A percentile compares a stretch with the other conserved stretches of the same genome.
These are phyloP conservation scores for Antidorcas marsupialis DNA, from an alignment of 2,113 vertebrate species.

Conservation along the genomic window DNA sequence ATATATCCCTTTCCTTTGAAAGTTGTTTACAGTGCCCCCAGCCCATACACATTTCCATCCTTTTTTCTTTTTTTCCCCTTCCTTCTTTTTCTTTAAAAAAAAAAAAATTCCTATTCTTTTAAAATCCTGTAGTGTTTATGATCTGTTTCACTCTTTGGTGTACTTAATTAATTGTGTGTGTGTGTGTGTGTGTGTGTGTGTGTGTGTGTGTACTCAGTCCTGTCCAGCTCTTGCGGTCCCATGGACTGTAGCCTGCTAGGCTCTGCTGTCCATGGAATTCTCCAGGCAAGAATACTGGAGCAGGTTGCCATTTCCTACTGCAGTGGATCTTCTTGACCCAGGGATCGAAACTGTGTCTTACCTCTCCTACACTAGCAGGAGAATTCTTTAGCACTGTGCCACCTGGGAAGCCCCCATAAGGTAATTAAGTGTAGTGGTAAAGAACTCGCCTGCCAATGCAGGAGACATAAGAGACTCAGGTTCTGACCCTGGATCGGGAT, in stretches of 20 bases:
- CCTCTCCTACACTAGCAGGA: neutral
- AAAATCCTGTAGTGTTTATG: neutral
- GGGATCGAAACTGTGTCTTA: neutral
- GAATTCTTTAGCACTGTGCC: neutral
- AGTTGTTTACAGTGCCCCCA: neutral
- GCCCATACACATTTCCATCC: rapidly evolving
- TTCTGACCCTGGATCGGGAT: neutral
- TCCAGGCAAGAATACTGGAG: neutral
- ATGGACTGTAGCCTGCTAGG: neutral
- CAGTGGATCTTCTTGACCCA: neutral
- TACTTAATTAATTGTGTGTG: neutral
- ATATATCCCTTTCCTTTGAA: neutral
- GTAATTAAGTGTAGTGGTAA: neutral
- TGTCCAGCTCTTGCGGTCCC: neutral
- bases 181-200: rapidly evolving
- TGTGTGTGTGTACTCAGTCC: neutral
- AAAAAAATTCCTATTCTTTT: neutral
- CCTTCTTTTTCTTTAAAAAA: too few species aligned
- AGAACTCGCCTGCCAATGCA: neutral
- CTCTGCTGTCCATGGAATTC: neutral
- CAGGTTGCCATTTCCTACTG: neutral
- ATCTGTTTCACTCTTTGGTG: neutral
- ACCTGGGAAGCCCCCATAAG: neutral
- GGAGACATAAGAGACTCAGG: neutral
- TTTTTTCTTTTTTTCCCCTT: neutral